Evolutionary conservation across 2,113 vertebrate species (phyloP), one percentile per base, ranked within the genome.

Genomic region (Sciurus niger): DNA sequence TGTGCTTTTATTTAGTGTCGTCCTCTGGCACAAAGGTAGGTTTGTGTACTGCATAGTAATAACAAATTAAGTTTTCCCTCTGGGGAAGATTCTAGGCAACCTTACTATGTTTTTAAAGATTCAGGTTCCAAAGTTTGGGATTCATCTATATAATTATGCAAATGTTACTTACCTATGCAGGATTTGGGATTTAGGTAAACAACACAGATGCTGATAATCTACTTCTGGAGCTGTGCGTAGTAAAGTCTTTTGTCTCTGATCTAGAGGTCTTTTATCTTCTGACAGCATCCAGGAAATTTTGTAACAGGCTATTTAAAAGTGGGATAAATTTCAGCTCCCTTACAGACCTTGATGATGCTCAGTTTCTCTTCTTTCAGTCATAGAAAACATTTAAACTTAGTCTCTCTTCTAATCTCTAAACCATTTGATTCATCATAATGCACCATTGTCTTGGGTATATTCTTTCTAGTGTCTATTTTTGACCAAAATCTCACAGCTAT

Each of bases 41-140:
- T 80, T 80, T 40, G 28, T 80, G 91, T 76, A 89, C 16, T 70
- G 5, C 43, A 11, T 24, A 60, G 13, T 96, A 40, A 76, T 90
- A 84, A 84, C 70, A 91, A 91, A 4, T 79, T 43, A 84, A 16
- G 46, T 4, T 94, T 60, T 90, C 2, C 46, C 2, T 90, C 34
- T 68, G 2, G 70, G 34, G 43, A 25, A 53, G 76, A 73, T 3
- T 85, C 80, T 88, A 80, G 67, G 13, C 32, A 34, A 48, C 20
- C 12, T 53, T 93, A 46, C 28, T 25, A 13, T 55, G 2, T 93
- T 65, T 48, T 40, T 83, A 68, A 90, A 63, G 17, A 40, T n/a
- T 77, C 63, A 1, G 2, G 10, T 70, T 74, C 7, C 4, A 3
- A 65, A 43, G 10, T 24, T 89, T 25, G 0, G 17, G 4, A 0